phyloP scores from a whole-genome alignment of 2,888 invertebrate genomes.

The Hydrotaea cyrtoneurina region DNA sequence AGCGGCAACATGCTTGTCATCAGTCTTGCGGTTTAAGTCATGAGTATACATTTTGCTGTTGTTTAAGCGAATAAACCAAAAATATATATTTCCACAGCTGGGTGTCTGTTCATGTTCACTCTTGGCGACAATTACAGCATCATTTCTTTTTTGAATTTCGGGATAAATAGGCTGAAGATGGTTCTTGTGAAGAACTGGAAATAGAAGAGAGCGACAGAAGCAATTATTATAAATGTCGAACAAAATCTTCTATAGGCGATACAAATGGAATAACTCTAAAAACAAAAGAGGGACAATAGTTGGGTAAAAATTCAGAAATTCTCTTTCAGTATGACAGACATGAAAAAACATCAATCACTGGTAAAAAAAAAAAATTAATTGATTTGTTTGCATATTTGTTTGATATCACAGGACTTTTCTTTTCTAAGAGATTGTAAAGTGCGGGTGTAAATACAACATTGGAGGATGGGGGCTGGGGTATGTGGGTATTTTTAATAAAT shows the following conservation, averaged over 20 bases:
- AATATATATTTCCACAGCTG: not conserved
- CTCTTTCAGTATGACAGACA: no score
- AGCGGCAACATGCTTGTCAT: conserved; percentile 55
- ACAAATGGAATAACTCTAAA: no score
- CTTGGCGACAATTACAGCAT: conserved; percentile 7
- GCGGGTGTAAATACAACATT: no score
- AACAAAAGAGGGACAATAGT: no score
- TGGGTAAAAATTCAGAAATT: no score
- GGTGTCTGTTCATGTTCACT: not conserved
- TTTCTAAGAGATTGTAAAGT: no score
- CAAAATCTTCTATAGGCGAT: no score
- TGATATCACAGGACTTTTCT: not conserved
- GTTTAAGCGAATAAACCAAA: conserved; percentile 11
- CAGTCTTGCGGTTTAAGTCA: conserved; percentile 58
- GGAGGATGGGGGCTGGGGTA: no score
- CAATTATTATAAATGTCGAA: not conserved
- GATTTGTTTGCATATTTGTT: not conserved
- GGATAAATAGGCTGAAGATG: not conserved
- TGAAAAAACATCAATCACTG: conserved; percentile 1
- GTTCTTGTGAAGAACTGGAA: not conserved
- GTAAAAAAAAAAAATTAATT: not conserved
- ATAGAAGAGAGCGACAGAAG: not conserved
- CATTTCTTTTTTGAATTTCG: not conserved
- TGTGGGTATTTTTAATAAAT: no score
- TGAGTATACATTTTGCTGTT: conserved; percentile 56